Evolutionary conservation across 2,797 vertebrate genomes (phyloP).

Genomic region (Macropodus opercularis): DNA sequence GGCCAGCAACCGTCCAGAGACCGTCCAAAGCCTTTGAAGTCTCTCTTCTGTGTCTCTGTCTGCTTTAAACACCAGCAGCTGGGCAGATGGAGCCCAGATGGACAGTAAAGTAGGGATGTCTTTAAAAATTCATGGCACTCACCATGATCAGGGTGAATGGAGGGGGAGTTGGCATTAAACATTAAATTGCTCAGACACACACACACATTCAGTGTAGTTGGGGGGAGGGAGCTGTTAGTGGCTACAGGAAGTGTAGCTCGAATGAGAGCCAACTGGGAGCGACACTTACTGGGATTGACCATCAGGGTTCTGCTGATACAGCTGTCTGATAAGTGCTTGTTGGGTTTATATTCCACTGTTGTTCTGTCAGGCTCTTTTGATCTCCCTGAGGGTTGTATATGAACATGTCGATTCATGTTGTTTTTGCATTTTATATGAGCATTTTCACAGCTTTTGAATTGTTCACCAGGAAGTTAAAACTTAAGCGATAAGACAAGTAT

Average conservation of each 20-base stretch:
- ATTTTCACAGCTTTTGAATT: constrained; percentile 26
- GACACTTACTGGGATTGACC: constrained; percentile 79
- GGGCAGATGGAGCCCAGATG: constrained; percentile 86
- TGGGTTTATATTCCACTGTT: constrained; percentile 60
- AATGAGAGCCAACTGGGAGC: constrained; percentile 73
- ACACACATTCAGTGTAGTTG: constrained; percentile 26
- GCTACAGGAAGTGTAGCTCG: constrained; percentile 73
- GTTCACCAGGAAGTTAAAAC: neutral
- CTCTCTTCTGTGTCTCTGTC: constrained; percentile 63
- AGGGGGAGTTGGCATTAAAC: constrained; percentile 82
- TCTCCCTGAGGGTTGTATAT: constrained; percentile 22
- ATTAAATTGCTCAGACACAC: constrained; percentile 78
- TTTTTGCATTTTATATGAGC: constrained; percentile 34
- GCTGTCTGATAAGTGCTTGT: constrained; percentile 71
- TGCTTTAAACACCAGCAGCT: constrained; percentile 76
- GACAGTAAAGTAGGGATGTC: constrained; percentile 82
- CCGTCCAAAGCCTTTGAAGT: constrained; percentile 75
- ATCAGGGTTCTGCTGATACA: constrained; percentile 74
- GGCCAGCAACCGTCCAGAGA: constrained; percentile 63
- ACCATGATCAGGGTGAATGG: constrained; percentile 77
- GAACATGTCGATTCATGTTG: neutral
- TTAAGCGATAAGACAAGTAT: neutral
- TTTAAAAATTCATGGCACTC: constrained; percentile 87
- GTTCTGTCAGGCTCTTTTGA: constrained; percentile 45
- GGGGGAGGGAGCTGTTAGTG: constrained; percentile 60